Percentiles rank a stretch among this genome's conserved stretches.
Evolutionary conservation across 92 coral and sea anemone species (phyloP).

Genomic region (Parazoanthus darwini): DNA sequence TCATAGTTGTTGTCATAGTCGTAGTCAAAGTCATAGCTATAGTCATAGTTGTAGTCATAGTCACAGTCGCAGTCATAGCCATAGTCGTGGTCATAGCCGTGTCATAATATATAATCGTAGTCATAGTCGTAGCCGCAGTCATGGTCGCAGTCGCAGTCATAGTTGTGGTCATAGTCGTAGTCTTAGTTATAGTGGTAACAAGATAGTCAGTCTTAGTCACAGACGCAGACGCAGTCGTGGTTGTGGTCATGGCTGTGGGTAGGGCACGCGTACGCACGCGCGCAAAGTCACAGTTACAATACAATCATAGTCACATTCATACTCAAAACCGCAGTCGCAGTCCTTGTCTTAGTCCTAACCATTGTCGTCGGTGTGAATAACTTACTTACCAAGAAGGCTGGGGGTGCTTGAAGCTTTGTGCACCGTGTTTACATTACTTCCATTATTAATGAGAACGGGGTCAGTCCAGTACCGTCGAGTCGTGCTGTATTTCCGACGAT

Average conservation of each 20-base stretch:
- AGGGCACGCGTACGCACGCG: background rate
- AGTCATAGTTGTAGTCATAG: background rate
- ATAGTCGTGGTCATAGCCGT: too few relatives aligned
- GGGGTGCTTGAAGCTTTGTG: constrained; percentile 83
- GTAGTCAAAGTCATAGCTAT: background rate
- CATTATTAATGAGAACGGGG: constrained; percentile 44
- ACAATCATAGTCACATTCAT: background rate
- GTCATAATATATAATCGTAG: too few relatives aligned
- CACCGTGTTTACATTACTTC: constrained; percentile 45
- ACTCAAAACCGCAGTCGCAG: too few relatives aligned
- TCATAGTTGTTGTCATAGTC: background rate
- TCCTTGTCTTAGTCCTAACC: too few relatives aligned
- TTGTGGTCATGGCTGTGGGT: background rate
- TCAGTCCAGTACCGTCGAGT: constrained; percentile 79
- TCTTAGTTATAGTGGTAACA: background rate
- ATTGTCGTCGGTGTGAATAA: too few relatives aligned
- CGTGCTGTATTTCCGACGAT: constrained; percentile 76
- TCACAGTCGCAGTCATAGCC: background rate
- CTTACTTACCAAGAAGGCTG: constrained; percentile 68
- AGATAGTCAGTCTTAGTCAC: too few relatives aligned
- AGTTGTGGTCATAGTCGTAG: too few relatives aligned
- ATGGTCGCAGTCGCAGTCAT: too few relatives aligned
- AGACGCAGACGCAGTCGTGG: background rate
- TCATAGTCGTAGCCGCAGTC: too few relatives aligned
- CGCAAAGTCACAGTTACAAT: background rate